These are phyloP conservation scores for Premnoplex brunnescens DNA, from an alignment of 2,797 vertebrate species.

Conservation along the genomic window DNA sequence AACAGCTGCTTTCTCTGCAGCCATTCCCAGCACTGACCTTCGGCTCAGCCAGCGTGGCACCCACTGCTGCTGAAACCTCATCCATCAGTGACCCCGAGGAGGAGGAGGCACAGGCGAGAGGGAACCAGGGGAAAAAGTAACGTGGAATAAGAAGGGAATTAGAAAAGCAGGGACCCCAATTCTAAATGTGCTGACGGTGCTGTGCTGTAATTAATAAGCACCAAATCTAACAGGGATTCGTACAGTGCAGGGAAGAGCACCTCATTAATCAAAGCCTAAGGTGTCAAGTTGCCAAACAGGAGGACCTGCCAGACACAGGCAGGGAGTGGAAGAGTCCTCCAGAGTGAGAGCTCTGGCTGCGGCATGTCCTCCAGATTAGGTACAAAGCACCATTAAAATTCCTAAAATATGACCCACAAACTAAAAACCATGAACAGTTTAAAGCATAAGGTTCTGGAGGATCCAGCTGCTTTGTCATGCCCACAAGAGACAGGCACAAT, in stretches of 20 bases:
- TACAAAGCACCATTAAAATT: not conserved
- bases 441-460: not conserved
- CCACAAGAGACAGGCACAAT: not conserved
- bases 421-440: rapidly evolving
- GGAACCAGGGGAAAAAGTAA: not conserved
- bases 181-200: slow-evolving; percentile 48
- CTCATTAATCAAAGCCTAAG: slow-evolving; percentile 66
- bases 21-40: not conserved
- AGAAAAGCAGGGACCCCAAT: slow-evolving; percentile 58
- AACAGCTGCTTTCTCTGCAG: slow-evolving; percentile 12
- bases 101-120: not conserved
- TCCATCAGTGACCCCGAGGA: slow-evolving; percentile 37
- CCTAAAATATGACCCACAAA: not conserved
- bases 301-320: not conserved
- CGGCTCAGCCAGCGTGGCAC: slow-evolving; percentile 7
- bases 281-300: slow-evolving; percentile 32
- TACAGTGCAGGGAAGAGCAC: slow-evolving; percentile 8
- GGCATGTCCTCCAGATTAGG: not conserved
- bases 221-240: slow-evolving; percentile 24
- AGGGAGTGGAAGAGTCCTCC: not conserved
- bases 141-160: slow-evolving; percentile 1
- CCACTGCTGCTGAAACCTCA: slow-evolving; percentile 20
- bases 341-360: not conserved
- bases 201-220: slow-evolving; percentile 69
- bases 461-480: not conserved